These are phyloP conservation scores for Coelinius sp. DNA, from an alignment of 2,888 invertebrate genomes.

Conservation along the genomic window DNA sequence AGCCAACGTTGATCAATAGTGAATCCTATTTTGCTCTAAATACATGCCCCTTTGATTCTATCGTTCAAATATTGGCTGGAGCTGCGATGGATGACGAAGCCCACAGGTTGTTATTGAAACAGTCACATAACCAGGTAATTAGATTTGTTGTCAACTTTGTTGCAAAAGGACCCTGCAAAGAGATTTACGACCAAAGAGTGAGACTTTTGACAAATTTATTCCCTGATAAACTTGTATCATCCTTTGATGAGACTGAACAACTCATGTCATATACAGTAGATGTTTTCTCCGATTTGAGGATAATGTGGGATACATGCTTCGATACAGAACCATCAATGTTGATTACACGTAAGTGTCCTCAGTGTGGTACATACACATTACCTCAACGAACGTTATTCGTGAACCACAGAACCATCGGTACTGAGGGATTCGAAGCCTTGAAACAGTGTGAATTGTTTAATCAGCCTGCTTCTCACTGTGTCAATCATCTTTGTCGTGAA, in stretches of 20 bases:
- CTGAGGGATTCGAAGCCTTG: constrained; percentile 1
- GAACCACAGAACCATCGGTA: constrained; percentile 27
- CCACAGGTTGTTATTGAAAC: constrained; percentile 10
- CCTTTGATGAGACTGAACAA: background rate
- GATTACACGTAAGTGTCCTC: background rate
- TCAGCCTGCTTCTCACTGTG: background rate
- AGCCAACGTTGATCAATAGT: constrained; percentile 24
- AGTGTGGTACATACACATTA: background rate
- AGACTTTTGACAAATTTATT: constrained; percentile 23
- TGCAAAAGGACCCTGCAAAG: constrained; percentile 14
- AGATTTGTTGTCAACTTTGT: constrained; percentile 26
- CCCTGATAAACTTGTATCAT: background rate
- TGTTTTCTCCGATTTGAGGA: background rate
- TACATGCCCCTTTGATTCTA: constrained; percentile 32
- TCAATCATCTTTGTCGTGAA: background rate
- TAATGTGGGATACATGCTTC: constrained; percentile 1
- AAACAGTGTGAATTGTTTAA: constrained; percentile 2
- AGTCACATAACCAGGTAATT: constrained; percentile 26
- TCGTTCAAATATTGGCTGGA: constrained; percentile 28
- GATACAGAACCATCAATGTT: background rate
- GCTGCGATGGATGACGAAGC: constrained; percentile 28
- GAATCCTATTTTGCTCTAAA: constrained; percentile 26
- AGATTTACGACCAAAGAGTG: constrained; percentile 30
- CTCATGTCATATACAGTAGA: constrained; percentile 25
- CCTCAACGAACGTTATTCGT: constrained; percentile 8